phyloP scores from a whole-genome alignment of 2,113 vertebrate species.

The Oceanites oceanicus region DNA sequence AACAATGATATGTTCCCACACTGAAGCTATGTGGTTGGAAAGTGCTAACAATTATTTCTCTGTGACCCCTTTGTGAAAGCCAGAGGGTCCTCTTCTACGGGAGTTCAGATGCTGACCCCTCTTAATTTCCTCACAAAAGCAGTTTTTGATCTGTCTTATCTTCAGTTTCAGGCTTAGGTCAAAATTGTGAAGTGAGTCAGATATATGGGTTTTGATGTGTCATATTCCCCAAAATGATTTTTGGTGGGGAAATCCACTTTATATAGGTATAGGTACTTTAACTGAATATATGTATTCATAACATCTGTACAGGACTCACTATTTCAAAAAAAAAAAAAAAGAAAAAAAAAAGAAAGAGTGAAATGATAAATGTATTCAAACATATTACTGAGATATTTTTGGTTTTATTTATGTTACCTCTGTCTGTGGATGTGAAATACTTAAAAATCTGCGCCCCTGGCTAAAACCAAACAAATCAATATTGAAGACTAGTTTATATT shows the following conservation, averaged over 20 bases:
- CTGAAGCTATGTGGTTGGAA: not conserved
- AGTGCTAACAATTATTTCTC: not conserved
- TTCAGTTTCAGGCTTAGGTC: not conserved
- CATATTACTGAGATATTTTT: not conserved
- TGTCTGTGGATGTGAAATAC: not conserved
- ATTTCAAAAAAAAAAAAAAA: not conserved
- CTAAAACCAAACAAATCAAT: not conserved
- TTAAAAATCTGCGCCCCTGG: not conserved
- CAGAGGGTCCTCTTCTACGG: not conserved
- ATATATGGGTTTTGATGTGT: not conserved
- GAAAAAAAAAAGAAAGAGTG: not conserved
- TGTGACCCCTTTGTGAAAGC: not conserved
- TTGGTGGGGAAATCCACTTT: not conserved
- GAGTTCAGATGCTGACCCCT: not conserved
- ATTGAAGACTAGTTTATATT: not conserved
- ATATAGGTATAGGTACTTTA: not conserved
- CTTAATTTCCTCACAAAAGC: not conserved
- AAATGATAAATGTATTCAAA: not conserved
- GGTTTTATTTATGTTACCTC: not conserved
- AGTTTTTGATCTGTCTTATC: not conserved
- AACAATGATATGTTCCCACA: not conserved
- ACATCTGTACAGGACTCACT: not conserved
- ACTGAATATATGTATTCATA: not conserved
- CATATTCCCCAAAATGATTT: accelerated
- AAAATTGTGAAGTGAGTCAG: not conserved